Conservation (phyloP, 2,113 vertebrate genomes). For the Theristicus caerulescens region DNA sequence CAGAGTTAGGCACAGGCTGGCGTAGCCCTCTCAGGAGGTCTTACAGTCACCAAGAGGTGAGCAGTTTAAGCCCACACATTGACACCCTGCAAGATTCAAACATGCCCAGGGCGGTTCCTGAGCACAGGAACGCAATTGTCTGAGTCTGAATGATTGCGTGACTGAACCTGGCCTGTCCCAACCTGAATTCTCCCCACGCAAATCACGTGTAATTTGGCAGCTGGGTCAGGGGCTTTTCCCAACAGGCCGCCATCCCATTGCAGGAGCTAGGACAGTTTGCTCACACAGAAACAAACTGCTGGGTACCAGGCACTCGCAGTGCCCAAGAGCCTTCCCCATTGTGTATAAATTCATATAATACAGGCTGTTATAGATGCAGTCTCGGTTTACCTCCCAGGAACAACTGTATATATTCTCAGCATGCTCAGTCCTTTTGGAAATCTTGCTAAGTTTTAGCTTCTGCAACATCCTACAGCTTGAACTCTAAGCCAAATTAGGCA, state of each 20-base stretch:
- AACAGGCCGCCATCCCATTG: background rate
- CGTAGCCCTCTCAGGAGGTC: background rate
- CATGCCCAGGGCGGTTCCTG: background rate
- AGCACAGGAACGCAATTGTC: accelerated
- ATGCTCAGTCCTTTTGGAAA: background rate
- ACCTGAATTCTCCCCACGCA: accelerated
- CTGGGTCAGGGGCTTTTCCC: background rate
- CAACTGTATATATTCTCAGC: background rate
- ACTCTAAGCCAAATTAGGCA: background rate
- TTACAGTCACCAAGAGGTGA: background rate
- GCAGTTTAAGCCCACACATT: background rate
- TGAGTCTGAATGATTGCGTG: accelerated
- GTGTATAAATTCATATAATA: background rate
- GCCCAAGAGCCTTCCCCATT: background rate
- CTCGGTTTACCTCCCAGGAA: background rate
- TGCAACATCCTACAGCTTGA: background rate
- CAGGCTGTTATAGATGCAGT: accelerated
- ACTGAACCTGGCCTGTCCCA: background rate
- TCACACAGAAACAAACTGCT: background rate
- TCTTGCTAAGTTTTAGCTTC: background rate
- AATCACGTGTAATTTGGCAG: background rate
- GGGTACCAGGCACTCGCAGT: background rate
- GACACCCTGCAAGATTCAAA: background rate
- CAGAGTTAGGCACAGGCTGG: background rate
- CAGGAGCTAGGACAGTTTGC: background rate